Percentiles rank a stretch among this genome's conserved stretches.
phyloP scores from a whole-genome alignment of 2,113 vertebrate genomes.

The Myocastor coypus region DNA sequence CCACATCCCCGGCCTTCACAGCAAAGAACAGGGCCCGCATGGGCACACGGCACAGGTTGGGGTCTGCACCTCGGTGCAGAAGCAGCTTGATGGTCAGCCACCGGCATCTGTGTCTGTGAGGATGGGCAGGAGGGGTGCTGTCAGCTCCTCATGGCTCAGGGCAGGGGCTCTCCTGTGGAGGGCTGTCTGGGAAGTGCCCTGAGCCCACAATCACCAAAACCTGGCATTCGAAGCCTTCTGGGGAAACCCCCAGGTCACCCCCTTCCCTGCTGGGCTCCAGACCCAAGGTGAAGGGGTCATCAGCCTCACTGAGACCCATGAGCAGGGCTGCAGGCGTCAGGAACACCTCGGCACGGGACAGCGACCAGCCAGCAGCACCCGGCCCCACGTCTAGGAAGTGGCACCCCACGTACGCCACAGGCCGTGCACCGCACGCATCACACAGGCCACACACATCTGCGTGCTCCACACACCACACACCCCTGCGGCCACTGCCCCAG shows the following conservation, averaged over 20 bases:
- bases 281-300: no score
- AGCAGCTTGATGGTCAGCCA: slow-evolving; percentile 89
- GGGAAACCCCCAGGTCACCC: not conserved
- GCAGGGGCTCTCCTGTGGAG: no score
- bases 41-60: slow-evolving; percentile 87
- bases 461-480: not conserved
- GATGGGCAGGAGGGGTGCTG: not conserved
- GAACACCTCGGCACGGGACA: not conserved
- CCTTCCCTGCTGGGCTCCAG: not conserved
- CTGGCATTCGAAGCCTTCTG: no score
- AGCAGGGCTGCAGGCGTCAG: not conserved
- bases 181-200: no score
- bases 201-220: accelerated
- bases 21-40: slow-evolving; percentile 90
- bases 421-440: not conserved
- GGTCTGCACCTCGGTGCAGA: slow-evolving; percentile 90
- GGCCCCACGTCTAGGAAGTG: accelerated
- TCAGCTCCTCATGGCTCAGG: not conserved
- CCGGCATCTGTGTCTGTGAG: slow-evolving; percentile 82
- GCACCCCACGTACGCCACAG: no score
- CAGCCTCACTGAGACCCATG: not conserved
- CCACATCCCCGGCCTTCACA: slow-evolving; percentile 88
- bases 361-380: not conserved
- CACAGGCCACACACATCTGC: not conserved
- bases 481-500: no score